phyloP scores from a whole-genome alignment of 2,888 invertebrate species.

The Phymatocera aterrima region DNA sequence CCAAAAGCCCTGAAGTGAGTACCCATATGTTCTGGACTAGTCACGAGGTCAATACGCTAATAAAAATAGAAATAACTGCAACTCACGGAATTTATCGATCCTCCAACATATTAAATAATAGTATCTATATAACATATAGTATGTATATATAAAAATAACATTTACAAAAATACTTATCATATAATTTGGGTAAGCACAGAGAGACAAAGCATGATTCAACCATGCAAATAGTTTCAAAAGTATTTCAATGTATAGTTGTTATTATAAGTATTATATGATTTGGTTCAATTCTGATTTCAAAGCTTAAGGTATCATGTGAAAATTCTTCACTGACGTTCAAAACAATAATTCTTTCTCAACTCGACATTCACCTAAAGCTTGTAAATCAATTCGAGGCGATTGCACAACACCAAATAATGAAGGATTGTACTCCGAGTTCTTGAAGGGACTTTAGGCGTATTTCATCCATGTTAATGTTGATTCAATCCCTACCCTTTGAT shows the following conservation, averaged over 20 bases:
- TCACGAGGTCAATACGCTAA: slow-evolving; percentile 62
- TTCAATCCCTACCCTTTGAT: slow-evolving; percentile 87
- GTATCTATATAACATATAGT: slow-evolving; percentile 59
- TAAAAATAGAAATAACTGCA: slow-evolving; percentile 62
- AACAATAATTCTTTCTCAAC: not conserved
- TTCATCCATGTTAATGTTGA: not conserved
- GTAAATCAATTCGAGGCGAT: not conserved
- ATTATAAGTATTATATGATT: not conserved
- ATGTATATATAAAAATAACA: slow-evolving; percentile 50
- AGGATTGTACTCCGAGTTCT: not conserved
- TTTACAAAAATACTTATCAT: slow-evolving; percentile 4
- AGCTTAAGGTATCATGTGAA: not conserved
- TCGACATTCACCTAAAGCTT: not conserved
- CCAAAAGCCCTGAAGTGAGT: slow-evolving; percentile 66
- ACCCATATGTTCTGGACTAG: slow-evolving; percentile 60
- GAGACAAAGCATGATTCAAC: too few relatives aligned
- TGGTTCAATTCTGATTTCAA: not conserved
- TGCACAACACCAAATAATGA: not conserved
- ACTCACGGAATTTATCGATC: slow-evolving; percentile 65
- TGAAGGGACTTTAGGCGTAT: not conserved
- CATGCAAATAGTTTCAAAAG: not conserved
- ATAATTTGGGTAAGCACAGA: not conserved
- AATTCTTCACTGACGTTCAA: not conserved
- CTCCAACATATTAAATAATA: slow-evolving; percentile 51
- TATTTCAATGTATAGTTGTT: not conserved